A percentile compares a stretch with the other conserved stretches of the same genome.
Conservation (phyloP, 1,140 invertebrate genomes). For the Zeugodacus cucurbitae region DNA sequence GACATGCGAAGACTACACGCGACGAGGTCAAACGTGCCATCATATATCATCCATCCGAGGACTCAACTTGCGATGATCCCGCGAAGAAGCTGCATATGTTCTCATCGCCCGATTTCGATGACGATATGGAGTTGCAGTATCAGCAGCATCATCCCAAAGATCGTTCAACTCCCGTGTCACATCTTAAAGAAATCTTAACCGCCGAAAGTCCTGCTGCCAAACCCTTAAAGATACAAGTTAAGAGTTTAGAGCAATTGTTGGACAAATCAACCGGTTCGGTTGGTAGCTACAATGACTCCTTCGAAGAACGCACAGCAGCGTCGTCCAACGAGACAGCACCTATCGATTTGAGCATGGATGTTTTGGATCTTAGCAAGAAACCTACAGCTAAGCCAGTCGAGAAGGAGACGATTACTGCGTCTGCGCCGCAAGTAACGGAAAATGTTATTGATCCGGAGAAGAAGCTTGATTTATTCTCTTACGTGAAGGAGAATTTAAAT, state of each 20-base stretch:
- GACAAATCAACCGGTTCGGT: conserved; percentile 61
- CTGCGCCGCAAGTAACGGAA: neutral
- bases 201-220: conserved; percentile 52
- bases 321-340: conserved; percentile 67
- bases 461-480: conserved; percentile 40
- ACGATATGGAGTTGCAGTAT: conserved; percentile 54
- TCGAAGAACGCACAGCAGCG: conserved; percentile 54
- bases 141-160: conserved; percentile 48
- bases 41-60: conserved; percentile 86
- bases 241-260: conserved; percentile 72
- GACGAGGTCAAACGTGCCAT: conserved; percentile 88
- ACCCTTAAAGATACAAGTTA: conserved; percentile 72
- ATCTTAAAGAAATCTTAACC: conserved; percentile 66
- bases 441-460: neutral
- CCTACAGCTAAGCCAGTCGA: conserved; percentile 34
- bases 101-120: conserved; percentile 50
- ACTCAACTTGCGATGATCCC: conserved; percentile 77
- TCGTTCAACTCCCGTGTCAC: conserved; percentile 67
- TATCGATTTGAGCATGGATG: conserved; percentile 83
- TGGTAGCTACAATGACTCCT: conserved; percentile 57
- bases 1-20: conserved; percentile 85
- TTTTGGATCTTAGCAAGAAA: conserved; percentile 89
- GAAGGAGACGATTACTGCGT: neutral
- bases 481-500: neutral
- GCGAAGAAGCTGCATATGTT: conserved; percentile 49